phyloP scores from a whole-genome alignment of 2,113 vertebrate species.

The Vulpes ferrilata region DNA sequence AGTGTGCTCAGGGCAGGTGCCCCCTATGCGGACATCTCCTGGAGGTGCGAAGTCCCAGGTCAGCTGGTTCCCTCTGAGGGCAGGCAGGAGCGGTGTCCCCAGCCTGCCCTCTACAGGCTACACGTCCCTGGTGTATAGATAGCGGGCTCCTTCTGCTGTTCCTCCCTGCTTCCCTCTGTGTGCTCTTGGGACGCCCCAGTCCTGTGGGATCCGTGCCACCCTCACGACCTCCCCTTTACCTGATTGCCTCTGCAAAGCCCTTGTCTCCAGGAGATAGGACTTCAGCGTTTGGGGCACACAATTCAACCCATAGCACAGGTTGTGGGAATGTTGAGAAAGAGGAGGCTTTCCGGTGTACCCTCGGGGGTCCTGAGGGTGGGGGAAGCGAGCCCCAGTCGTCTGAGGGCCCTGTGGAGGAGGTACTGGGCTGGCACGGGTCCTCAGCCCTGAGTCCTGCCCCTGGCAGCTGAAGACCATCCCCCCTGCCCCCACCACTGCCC shows the following conservation, averaged over 20 bases:
- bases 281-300: not conserved
- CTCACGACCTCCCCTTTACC: not conserved
- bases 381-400: not conserved
- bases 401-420: not conserved
- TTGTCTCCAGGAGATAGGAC: not conserved
- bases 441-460: not conserved
- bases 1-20: too few relatives aligned
- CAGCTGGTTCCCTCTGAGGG: too few relatives aligned
- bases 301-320: not conserved
- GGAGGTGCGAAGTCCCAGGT: not conserved
- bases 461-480: too few relatives aligned
- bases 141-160: not conserved
- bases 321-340: too few relatives aligned
- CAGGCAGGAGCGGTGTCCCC: too few relatives aligned
- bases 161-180: not conserved
- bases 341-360: not conserved
- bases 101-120: too few relatives aligned
- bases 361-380: not conserved
- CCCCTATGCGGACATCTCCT: too few relatives aligned
- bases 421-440: too few relatives aligned
- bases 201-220: too few relatives aligned
- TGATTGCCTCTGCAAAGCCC: not conserved
- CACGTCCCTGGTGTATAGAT: not conserved
- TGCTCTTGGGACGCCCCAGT: too few relatives aligned
- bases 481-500: too few relatives aligned